Percentiles rank a stretch among this genome's conserved stretches.
phyloP scores from a whole-genome alignment of 2,888 invertebrate genomes.

The Tipula confusa region DNA sequence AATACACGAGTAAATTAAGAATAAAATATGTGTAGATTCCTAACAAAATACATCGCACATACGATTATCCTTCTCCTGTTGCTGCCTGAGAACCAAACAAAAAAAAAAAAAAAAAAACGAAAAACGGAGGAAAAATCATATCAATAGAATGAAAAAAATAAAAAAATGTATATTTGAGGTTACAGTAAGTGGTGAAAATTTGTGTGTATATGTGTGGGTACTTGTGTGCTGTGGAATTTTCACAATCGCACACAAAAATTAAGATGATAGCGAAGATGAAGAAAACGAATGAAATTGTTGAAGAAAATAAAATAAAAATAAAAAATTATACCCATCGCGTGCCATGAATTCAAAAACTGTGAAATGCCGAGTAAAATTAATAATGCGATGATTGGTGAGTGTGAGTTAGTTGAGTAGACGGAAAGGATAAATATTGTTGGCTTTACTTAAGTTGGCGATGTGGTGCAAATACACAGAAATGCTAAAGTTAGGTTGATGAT shows the following conservation, averaged over 20 bases:
- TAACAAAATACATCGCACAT: not conserved
- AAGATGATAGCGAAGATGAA: not conserved
- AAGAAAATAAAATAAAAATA: not conserved
- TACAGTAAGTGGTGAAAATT: not conserved
- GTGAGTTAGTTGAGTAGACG: not conserved
- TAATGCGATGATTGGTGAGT: not conserved
- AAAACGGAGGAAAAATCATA: not conserved
- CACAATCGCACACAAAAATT: not conserved
- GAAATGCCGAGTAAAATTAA: not conserved
- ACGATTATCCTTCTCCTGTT: not conserved
- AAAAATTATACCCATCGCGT: constrained; percentile 13
- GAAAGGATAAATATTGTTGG: not conserved
- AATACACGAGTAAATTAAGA: not conserved
- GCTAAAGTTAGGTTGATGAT: not conserved
- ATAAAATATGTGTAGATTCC: constrained; percentile 25
- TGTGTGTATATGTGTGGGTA: not conserved
- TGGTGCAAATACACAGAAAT: not conserved
- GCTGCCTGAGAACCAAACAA: not conserved
- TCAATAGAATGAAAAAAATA: not conserved
- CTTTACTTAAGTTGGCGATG: not conserved
- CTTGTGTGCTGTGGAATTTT: not conserved
- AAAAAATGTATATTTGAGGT: constrained; percentile 3
- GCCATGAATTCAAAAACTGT: not conserved
- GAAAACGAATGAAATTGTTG: constrained; percentile 20
- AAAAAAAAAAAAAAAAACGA: not conserved